Conservation (phyloP, 2,113 vertebrate genomes). For the Salvelinus sp. region DNA sequence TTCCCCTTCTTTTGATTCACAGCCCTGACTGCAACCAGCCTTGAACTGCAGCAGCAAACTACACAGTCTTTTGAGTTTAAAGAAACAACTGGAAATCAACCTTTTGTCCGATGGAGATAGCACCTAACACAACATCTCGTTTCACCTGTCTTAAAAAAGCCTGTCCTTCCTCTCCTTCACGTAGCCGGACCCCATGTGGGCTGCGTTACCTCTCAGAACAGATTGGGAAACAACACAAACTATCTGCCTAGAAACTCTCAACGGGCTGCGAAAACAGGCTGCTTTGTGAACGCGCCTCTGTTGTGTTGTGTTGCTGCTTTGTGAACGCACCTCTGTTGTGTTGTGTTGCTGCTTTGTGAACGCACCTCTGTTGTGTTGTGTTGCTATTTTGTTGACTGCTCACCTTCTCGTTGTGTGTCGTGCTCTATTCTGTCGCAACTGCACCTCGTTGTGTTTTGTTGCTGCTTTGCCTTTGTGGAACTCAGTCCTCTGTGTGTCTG, state of each 20-base stretch:
- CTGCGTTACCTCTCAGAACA: constrained; percentile 73
- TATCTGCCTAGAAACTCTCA: constrained; percentile 75
- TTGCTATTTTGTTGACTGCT: too few species aligned
- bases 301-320: constrained; percentile 31
- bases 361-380: too few species aligned
- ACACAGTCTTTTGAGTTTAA: constrained; percentile 28
- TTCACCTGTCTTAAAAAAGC: constrained; percentile 83
- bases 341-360: too few species aligned
- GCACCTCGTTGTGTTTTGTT: too few species aligned
- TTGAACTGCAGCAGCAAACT: constrained; percentile 69
- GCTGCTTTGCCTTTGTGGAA: too few species aligned
- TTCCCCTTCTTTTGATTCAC: constrained; percentile 52
- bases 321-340: too few species aligned
- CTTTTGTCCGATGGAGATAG: constrained; percentile 75
- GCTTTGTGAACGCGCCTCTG: constrained; percentile 72
- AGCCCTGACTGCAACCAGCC: constrained; percentile 65
- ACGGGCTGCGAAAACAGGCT: constrained; percentile 71
- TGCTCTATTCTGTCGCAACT: too few species aligned
- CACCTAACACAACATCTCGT: constrained; percentile 71
- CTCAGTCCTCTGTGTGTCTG: too few species aligned
- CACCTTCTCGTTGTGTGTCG: too few species aligned
- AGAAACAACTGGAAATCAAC: constrained; percentile 71
- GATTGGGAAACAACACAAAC: constrained; percentile 78
- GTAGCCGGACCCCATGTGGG: constrained; percentile 66
- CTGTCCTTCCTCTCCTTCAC: constrained; percentile 71